Evolutionary conservation across 2,888 invertebrate genomes (phyloP).

Genomic region (Lithophane leautieri): DNA sequence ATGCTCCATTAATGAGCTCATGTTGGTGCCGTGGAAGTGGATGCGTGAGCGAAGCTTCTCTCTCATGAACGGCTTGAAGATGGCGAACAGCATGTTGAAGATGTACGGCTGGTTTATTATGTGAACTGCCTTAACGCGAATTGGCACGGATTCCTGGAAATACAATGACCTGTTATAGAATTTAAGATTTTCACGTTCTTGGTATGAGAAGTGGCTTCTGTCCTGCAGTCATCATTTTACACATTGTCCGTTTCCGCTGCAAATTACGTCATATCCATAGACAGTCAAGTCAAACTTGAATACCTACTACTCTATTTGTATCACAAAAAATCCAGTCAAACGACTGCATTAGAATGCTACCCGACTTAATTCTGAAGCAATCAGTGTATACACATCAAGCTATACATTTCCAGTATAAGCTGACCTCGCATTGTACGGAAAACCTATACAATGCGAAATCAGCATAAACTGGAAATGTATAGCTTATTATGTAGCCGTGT

Average conservation of each 20-base stretch:
- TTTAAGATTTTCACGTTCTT: neutral
- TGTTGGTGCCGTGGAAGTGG: constrained; percentile 93
- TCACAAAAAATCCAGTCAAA: neutral
- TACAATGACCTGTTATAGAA: neutral
- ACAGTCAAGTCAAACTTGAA: neutral
- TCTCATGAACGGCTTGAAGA: constrained; percentile 96
- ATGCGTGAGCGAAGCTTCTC: constrained; percentile 95
- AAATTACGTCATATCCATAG: neutral
- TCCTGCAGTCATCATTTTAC: neutral
- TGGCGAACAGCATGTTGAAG: constrained; percentile 95
- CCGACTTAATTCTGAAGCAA: neutral
- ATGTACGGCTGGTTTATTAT: constrained; percentile 96
- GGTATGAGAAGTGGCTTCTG: neutral
- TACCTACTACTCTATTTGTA: neutral
- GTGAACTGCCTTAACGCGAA: constrained; percentile 96
- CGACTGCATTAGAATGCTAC: neutral
- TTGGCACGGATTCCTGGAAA: constrained; percentile 94
- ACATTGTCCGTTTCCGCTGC: neutral
- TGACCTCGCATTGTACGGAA: no score
- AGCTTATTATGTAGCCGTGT: no score
- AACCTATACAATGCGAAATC: no score
- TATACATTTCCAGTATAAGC: no score
- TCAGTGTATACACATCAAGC: no score
- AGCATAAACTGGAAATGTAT: no score
- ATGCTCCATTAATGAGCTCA: constrained; percentile 90